phyloP scores from a whole-genome alignment of 2,797 vertebrate species.

The Lacerta viridis region DNA sequence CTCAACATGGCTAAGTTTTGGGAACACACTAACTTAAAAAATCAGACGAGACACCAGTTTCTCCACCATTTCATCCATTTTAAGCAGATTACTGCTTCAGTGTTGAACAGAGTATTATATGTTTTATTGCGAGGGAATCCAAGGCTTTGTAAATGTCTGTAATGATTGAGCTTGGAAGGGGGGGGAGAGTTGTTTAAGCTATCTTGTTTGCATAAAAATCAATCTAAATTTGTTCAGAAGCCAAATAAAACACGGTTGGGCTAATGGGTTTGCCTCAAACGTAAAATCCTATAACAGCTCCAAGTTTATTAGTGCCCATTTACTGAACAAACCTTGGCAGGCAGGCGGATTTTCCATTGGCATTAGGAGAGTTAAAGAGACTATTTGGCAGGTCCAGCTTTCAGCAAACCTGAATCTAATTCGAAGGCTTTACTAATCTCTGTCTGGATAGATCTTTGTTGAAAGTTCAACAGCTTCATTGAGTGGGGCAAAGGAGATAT shows the following conservation, averaged over 20 bases:
- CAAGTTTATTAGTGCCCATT: conserved; percentile 74
- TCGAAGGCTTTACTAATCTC: conserved; percentile 62
- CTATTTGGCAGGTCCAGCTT: conserved; percentile 68
- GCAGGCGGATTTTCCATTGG: conserved; percentile 72
- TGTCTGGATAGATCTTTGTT: conserved; percentile 55
- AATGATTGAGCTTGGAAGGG: conserved; percentile 16
- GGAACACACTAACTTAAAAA: neutral
- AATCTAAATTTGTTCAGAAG: conserved; percentile 63
- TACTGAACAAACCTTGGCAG: conserved; percentile 73
- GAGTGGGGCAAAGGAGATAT: conserved; percentile 43
- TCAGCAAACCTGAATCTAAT: conserved; percentile 71
- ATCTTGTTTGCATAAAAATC: conserved; percentile 74
- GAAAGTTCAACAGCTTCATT: conserved; percentile 62
- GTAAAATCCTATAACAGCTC: conserved; percentile 57
- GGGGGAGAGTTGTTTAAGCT: conserved; percentile 16
- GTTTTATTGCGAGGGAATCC: conserved; percentile 14
- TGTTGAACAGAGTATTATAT: conserved; percentile 4
- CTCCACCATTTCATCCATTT: neutral
- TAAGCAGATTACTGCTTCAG: neutral
- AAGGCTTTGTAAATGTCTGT: conserved; percentile 52
- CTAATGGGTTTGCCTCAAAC: conserved; percentile 67
- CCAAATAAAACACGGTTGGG: conserved; percentile 74
- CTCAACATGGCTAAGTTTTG: neutral
- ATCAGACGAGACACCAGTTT: neutral
- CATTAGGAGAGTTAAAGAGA: conserved; percentile 48